Evolutionary conservation across 2,113 vertebrate species (phyloP), one percentile per base, ranked within the genome.

Genomic region (Catharus fuscescens): DNA sequence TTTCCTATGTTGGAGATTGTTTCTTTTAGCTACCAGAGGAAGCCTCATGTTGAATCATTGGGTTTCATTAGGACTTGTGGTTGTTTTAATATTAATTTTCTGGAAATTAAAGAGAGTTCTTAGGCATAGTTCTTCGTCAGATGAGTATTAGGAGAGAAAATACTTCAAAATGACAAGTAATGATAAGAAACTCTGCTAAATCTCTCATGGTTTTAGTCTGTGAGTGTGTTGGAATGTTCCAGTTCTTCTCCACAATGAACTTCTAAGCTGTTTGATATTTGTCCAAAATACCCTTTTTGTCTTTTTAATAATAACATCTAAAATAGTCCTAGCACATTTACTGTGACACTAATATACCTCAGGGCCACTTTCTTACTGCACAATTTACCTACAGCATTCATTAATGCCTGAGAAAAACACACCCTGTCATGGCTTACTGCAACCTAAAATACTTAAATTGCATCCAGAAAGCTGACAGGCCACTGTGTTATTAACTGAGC

Each of bases 341-440:
- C 53, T 86, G 91, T 95, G 92, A 94, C 60, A 80, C 66, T 93
- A 94, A 52, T 85, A 74, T 85, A 84, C 69, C 89, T 92, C 45
- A 76, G 80, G 73, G 79, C 61, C 77, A 92, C 83, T 88, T 81
- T 88, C 50, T 92, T 72, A 80, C 78, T 85, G 53, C 54, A 73
- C 79, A 47, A 84, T 90, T 94, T 90, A 91, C 82, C 90, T 92
- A 44, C 54, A 60, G 47, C 32, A 34, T 76, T 96, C 93, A 86
- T 93, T 94, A 96, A 92, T 88, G 60, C 53, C 76, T 86, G 93
- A 92, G 82, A 96, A 95, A 97, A 97, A 95, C 86, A 95, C 34
- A 88, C 29, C 83, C 89, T 96, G 88, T 62, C 92, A 94, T 93
- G 80, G 83, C 89, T 97, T 97, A 96, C 94, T 96, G 74, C 81